Conservation (phyloP, 2,797 vertebrate genomes). For the Nannoperca obscura region DNA sequence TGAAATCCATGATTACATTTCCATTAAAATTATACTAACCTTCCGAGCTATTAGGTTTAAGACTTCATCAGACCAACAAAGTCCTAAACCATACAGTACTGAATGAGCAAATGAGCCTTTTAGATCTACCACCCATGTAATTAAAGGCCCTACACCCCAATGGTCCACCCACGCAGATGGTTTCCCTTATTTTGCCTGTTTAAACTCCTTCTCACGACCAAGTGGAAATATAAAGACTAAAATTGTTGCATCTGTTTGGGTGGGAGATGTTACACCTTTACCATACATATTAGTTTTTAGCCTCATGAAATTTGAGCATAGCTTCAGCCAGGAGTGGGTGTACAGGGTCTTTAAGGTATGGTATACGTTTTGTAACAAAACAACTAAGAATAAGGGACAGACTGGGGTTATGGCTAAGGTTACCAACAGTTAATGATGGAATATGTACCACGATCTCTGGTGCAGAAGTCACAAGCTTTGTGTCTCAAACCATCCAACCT, state of each 20-base stretch:
- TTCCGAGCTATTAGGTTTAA: slow-evolving; percentile 20
- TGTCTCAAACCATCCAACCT: background rate
- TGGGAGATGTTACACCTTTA: background rate
- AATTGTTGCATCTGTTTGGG: background rate
- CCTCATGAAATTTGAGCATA: background rate
- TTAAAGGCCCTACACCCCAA: background rate
- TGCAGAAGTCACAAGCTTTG: background rate
- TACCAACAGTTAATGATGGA: background rate
- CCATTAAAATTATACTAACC: slow-evolving; percentile 32
- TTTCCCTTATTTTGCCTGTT: background rate
- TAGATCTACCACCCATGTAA: background rate
- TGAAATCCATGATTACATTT: slow-evolving; percentile 49
- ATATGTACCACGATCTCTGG: background rate
- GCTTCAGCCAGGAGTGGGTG: background rate
- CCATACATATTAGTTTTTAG: background rate
- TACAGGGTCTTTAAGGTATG: background rate
- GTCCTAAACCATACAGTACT: background rate
- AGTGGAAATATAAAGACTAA: background rate
- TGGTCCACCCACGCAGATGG: background rate
- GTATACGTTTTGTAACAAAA: background rate
- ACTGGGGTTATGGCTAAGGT: background rate
- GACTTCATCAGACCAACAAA: slow-evolving; percentile 17
- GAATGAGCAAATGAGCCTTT: background rate
- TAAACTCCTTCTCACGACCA: background rate
- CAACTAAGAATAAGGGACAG: background rate